These are phyloP conservation scores for Lipotes vexillifer DNA, from an alignment of 2,113 vertebrate genomes.

Conservation along the genomic window DNA sequence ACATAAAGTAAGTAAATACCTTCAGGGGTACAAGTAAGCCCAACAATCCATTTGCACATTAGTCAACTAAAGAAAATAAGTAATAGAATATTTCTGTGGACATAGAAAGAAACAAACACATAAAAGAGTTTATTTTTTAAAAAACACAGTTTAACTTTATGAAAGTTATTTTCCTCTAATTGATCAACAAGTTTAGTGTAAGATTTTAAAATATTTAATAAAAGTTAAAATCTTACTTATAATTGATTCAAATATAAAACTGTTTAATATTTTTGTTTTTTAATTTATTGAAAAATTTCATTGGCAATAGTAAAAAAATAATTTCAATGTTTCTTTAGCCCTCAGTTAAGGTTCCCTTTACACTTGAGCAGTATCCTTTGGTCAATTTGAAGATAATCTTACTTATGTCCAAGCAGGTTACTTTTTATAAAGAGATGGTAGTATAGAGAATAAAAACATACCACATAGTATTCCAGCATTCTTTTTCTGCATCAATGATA, in stretches of 20 bases:
- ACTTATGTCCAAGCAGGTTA: accelerated
- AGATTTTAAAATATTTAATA: background rate
- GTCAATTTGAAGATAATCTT: accelerated
- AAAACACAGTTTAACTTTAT: background rate
- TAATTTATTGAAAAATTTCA: background rate
- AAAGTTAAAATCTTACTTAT: background rate
- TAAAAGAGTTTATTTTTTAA: background rate
- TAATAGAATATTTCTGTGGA: background rate
- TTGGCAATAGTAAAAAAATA: background rate
- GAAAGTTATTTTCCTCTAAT: background rate
- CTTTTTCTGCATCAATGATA: background rate
- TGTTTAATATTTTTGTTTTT: background rate
- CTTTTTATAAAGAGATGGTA: background rate
- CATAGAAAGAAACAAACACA: background rate
- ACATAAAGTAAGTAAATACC: background rate
- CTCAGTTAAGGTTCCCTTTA: background rate
- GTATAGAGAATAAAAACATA: background rate
- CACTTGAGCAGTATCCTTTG: background rate
- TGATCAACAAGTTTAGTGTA: background rate
- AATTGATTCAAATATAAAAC: background rate
- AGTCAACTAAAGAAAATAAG: background rate
- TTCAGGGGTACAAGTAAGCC: accelerated
- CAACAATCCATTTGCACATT: background rate
- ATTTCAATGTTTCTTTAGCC: background rate
- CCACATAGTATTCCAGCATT: background rate